phyloP scores from a whole-genome alignment of 2,797 vertebrate species.

The Apogon talboti region DNA sequence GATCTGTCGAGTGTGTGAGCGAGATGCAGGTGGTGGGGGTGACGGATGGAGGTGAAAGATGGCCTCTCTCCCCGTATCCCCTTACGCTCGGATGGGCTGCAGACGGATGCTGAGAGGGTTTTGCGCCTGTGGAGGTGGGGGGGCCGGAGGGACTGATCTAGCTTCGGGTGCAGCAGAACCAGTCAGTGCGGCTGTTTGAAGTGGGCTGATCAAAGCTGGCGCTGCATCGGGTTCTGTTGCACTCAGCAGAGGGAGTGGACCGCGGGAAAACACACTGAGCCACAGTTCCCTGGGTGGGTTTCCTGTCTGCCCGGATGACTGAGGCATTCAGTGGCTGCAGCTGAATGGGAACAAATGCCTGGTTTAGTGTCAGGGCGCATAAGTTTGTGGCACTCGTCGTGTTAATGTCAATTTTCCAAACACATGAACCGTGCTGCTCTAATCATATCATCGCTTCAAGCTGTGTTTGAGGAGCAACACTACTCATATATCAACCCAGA shows the following conservation, averaged over 20 bases:
- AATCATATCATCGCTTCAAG: not conserved
- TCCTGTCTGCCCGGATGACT: conserved; percentile 39
- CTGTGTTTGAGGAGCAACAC: too few relatives aligned
- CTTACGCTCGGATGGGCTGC: conserved; percentile 53
- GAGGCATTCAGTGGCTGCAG: conserved; percentile 13
- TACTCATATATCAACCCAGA: too few relatives aligned
- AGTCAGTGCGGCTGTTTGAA: conserved; percentile 66
- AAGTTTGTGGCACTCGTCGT: conserved; percentile 17
- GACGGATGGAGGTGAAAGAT: conserved; percentile 60
- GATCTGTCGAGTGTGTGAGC: conserved; percentile 50
- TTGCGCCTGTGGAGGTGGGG: conserved; percentile 27
- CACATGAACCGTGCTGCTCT: conserved; percentile 5
- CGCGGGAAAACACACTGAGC: conserved; percentile 40
- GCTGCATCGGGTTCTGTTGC: conserved; percentile 48
- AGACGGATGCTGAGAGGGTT: conserved; percentile 59
- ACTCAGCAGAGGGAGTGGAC: conserved; percentile 48
- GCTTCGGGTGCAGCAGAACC: conserved; percentile 49
- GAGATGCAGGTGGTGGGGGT: conserved; percentile 41
- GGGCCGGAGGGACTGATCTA: conserved; percentile 32
- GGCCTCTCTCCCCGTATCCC: conserved; percentile 50
- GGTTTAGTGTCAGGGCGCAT: conserved; percentile 33
- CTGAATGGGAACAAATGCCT: conserved; percentile 14
- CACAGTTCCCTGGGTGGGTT: conserved; percentile 44
- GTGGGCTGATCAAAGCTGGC: conserved; percentile 73
- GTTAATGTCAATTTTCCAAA: conserved; percentile 22